Percentiles rank a stretch among this genome's conserved stretches.
Evolutionary conservation across 1,140 invertebrate species (phyloP).

Genomic region (Bombus terrestris): DNA sequence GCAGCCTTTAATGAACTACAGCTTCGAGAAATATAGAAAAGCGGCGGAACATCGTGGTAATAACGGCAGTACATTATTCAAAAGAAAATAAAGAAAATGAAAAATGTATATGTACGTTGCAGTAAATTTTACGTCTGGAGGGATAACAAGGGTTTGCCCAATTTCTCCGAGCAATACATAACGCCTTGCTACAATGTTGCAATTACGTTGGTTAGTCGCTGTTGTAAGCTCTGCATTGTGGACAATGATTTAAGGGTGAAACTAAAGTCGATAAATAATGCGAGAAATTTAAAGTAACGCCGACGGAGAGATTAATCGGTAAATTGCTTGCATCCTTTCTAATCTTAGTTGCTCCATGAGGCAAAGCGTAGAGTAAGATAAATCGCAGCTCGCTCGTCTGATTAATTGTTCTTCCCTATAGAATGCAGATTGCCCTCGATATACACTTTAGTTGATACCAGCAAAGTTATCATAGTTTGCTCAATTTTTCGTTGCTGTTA

Average conservation of each 20-base stretch:
- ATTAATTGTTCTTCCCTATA: conserved; percentile 31
- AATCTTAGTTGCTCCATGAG: conserved; percentile 22
- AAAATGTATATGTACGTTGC: not conserved
- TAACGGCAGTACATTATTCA: not conserved
- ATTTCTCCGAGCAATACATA: not conserved
- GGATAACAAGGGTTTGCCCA: not conserved
- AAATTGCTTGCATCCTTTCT: conserved; percentile 22
- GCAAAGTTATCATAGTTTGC: not conserved
- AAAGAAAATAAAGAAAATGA: not conserved
- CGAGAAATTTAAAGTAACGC: conserved; percentile 3
- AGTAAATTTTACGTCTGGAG: not conserved
- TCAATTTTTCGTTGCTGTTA: not conserved
- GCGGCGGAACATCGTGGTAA: not conserved
- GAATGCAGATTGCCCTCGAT: conserved; percentile 26
- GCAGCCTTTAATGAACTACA: not conserved
- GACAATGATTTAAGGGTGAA: conserved; percentile 3
- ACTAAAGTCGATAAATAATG: not conserved
- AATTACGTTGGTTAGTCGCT: not conserved
- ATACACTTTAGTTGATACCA: not conserved
- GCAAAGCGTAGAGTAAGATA: conserved; percentile 15
- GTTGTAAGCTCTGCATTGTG: not conserved
- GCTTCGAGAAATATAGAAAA: not conserved
- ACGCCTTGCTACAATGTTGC: not conserved
- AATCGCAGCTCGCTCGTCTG: conserved; percentile 25
- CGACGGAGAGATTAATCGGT: conserved; percentile 25